Conservation (phyloP, 1,140 invertebrate species). For the Asobara japonica region DNA sequence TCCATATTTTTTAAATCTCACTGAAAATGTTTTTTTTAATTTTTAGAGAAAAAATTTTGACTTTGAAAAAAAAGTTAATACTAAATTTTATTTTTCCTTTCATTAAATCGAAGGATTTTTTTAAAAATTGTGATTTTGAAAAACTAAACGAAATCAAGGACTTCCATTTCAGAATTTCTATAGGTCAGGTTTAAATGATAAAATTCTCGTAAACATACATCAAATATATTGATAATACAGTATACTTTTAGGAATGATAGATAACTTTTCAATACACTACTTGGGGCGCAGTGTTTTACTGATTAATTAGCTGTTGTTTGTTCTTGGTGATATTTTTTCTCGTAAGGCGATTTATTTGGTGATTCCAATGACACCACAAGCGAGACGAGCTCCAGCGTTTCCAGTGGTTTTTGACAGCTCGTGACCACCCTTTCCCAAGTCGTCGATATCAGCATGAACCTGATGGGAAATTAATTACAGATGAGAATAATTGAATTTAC, state of each 20-base stretch:
- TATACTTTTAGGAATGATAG: constrained; percentile 33
- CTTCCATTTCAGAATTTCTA: too few relatives aligned
- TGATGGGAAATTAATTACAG: constrained; percentile 38
- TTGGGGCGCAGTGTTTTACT: constrained; percentile 22
- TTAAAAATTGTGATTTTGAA: too few relatives aligned
- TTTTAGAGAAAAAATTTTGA: too few relatives aligned
- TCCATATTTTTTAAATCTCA: not conserved
- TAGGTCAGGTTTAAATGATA: too few relatives aligned
- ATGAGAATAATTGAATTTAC: not conserved
- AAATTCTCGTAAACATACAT: constrained; percentile 18
- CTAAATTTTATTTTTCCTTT: too few relatives aligned
- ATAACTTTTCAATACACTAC: constrained; percentile 28
- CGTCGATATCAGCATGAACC: constrained; percentile 93
- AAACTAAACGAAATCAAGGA: too few relatives aligned
- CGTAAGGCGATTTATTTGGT: constrained; percentile 63
- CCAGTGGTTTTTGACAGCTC: constrained; percentile 95
- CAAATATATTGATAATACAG: constrained; percentile 37
- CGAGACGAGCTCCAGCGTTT: constrained; percentile 94
- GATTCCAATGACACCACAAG: constrained; percentile 97
- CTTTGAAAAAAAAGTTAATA: too few relatives aligned
- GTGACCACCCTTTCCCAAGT: constrained; percentile 92
- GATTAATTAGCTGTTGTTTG: constrained; percentile 9
- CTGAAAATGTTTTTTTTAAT: too few relatives aligned
- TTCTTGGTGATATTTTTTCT: constrained; percentile 1
- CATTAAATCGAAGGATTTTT: too few relatives aligned